These are phyloP conservation scores for Latrodectus hesperus DNA, from an alignment of 2,888 invertebrate genomes.

Conservation along the genomic window DNA sequence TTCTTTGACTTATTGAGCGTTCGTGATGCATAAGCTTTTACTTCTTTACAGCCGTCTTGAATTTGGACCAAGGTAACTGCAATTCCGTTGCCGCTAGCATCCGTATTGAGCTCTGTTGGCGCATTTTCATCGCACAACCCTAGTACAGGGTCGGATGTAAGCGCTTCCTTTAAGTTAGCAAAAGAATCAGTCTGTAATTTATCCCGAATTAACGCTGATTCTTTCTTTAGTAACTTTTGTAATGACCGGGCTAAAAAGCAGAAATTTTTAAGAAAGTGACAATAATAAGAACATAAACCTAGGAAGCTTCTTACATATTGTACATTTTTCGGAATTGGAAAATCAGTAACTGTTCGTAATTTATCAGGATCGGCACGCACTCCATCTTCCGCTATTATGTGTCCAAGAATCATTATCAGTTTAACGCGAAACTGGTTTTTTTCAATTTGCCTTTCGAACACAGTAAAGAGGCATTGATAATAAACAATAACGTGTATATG, in stretches of 20 bases:
- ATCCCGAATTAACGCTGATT: slow-evolving; percentile 3
- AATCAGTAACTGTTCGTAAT: slow-evolving; percentile 13
- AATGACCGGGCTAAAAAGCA: not conserved
- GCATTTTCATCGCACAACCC: slow-evolving; percentile 71
- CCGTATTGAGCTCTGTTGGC: slow-evolving; percentile 3
- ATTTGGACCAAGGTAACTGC: too few relatives aligned
- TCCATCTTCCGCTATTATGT: slow-evolving; percentile 28
- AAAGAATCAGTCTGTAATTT: slow-evolving; percentile 18
- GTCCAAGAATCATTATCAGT: slow-evolving; percentile 62
- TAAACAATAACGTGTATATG: too few relatives aligned
- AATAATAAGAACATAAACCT: slow-evolving; percentile 15
- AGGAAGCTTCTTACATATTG: slow-evolving; percentile 9
- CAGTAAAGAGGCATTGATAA: too few relatives aligned
- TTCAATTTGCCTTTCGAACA: too few relatives aligned
- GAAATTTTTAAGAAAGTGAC: slow-evolving; percentile 25
- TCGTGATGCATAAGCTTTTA: not conserved
- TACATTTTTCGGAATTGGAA: slow-evolving; percentile 59
- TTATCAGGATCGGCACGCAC: slow-evolving; percentile 26
- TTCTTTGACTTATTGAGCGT: slow-evolving; percentile 2
- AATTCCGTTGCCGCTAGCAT: not conserved
- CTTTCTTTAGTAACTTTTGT: slow-evolving; percentile 13
- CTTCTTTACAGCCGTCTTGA: not conserved
- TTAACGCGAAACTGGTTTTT: slow-evolving; percentile 60
- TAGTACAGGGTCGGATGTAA: slow-evolving; percentile 70
- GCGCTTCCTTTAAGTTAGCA: slow-evolving; percentile 10